Conservation (phyloP, 2,797 vertebrate species). For the Ctenosaura bakeri region DNA sequence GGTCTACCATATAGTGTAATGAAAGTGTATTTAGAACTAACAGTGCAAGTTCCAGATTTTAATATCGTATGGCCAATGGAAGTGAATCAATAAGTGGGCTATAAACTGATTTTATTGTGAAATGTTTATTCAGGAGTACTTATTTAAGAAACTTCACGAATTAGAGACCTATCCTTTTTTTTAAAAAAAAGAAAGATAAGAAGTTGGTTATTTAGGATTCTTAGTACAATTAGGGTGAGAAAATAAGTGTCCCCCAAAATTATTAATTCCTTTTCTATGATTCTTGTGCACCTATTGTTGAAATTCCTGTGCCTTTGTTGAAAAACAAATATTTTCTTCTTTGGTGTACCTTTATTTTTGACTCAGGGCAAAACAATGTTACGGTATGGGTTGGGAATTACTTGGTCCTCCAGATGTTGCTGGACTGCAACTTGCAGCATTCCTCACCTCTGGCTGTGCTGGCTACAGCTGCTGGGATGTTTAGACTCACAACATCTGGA, state of each 20-base stretch:
- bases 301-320: slow-evolving; percentile 75
- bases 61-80: slow-evolving; percentile 49
- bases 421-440: no score
- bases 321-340: slow-evolving; percentile 24
- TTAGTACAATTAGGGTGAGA: slow-evolving; percentile 63
- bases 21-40: slow-evolving; percentile 59
- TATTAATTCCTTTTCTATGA: slow-evolving; percentile 55
- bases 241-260: slow-evolving; percentile 24
- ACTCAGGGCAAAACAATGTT: slow-evolving; percentile 65
- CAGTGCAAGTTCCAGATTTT: slow-evolving; percentile 61
- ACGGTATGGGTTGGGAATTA: no score
- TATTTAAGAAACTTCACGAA: slow-evolving; percentile 57
- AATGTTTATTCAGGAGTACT: slow-evolving; percentile 63
- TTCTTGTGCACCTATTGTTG: slow-evolving; percentile 61
- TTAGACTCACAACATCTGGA: no score
- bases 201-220: slow-evolving; percentile 66
- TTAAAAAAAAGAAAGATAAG: slow-evolving; percentile 2
- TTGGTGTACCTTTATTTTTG: slow-evolving; percentile 69
- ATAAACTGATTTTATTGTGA: slow-evolving; percentile 66
- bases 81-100: slow-evolving; percentile 54
- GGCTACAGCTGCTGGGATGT: no score
- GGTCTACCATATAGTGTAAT: slow-evolving; percentile 44
- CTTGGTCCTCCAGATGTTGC: no score
- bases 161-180: slow-evolving; percentile 63
- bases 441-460: no score